phyloP scores from a whole-genome alignment of 2,888 invertebrate genomes.

The Callosobruchus maculatus region DNA sequence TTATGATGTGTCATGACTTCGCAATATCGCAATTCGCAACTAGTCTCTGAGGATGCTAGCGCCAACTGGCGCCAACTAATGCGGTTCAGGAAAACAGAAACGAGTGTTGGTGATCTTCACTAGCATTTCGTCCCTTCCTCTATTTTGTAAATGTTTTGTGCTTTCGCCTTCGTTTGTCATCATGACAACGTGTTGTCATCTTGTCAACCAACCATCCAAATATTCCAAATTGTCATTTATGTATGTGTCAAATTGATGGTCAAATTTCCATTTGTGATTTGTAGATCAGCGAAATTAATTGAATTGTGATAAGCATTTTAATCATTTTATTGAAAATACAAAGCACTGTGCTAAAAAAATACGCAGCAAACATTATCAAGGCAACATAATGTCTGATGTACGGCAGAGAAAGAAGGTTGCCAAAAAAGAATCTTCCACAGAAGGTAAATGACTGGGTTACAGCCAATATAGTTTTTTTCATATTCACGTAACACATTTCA shows the following conservation, averaged over 20 bases:
- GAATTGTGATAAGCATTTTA: not conserved
- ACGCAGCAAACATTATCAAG: not conserved
- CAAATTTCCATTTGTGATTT: not conserved
- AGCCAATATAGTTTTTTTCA: constrained; percentile 6
- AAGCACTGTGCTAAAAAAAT: not conserved
- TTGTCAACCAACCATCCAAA: not conserved
- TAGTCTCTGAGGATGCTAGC: no score
- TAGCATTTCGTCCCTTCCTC: no score
- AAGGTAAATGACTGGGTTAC: constrained; percentile 31
- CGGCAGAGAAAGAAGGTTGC: constrained; percentile 54
- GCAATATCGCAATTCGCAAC: no score
- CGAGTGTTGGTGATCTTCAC: no score
- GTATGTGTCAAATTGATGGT: not conserved
- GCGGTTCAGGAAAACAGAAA: no score
- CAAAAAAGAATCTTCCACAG: constrained; percentile 40
- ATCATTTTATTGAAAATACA: not conserved
- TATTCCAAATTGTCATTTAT: no score
- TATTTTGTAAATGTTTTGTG: no score
- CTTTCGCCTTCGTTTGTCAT: no score
- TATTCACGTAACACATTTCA: not conserved
- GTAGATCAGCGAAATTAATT: not conserved
- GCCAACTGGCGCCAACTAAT: no score
- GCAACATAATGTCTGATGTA: constrained; percentile 30
- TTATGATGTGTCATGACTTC: no score
- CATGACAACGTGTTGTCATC: not conserved